Base-by-base conservation (phyloP, 2,113 vertebrate species). In the Mobula hypostoma region DNA sequence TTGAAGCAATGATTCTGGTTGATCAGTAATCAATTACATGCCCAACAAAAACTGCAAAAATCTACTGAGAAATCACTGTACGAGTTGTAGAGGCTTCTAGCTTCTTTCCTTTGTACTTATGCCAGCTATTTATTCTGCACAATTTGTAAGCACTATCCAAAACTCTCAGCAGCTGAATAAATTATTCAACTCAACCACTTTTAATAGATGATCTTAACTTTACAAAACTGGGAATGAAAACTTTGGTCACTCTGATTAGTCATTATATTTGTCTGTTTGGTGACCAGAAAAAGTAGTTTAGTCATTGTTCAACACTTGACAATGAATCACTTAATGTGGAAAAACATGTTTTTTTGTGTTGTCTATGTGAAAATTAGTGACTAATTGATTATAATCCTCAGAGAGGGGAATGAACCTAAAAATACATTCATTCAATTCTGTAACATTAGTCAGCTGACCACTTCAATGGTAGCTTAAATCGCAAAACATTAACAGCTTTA, bases 121-220 rank as follows among this genome's bases (percentile, higher is more conserved):
- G 19, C 19, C 40, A 48, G 11, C 32, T 56, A 36, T 56, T 74
- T 36, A 24, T 6, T 58, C 32, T 27, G 91, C 24, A 74, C 91
- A 32, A 74, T 76, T 93, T 92, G 74, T 93, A 19, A 93, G 91
- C 24, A 48, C 56, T 21, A 72, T 48, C 91, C 91, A 76, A 93
- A 66, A 27, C 19, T 48, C 68, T 93, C 56, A 92, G 24, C 29
- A 92, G 90, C n/a, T 72, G 90, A 93, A 93, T 74, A 72, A 93
- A 36, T 70, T 74, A 74, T 93, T 93, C 68, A 74, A 93, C 36
- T 74, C 70, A 48, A 70, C 68, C 48, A 74, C 91, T 63, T 48
- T 74, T 19, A 40, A 66, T 1, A 76, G 36, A 56, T 56, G 91
- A 93, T 4, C 32, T 93, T 68, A 74, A 93, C 74, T 93, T 48